phyloP scores from a whole-genome alignment of 2,888 invertebrate species.

The Disparrhopalites patrizii region DNA sequence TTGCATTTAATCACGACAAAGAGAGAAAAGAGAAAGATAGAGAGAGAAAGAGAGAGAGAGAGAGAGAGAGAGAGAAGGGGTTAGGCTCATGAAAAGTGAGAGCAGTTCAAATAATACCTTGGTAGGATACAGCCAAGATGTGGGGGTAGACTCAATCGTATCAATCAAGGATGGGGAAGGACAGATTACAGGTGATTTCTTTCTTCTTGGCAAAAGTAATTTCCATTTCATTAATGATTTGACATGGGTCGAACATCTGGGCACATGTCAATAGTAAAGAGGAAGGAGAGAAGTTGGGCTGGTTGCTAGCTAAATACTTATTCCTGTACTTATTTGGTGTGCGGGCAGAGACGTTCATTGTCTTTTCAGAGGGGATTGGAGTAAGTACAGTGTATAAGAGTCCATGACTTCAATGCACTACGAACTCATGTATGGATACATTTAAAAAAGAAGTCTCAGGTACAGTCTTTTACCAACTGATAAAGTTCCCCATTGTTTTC shows the following conservation, averaged over 20 bases:
- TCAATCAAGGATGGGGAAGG: not conserved
- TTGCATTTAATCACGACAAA: too few relatives aligned
- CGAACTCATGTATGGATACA: too few relatives aligned
- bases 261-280: conserved; percentile 7
- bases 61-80: not conserved
- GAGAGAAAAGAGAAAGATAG: not conserved
- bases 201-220: not conserved
- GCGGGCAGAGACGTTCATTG: conserved; percentile 26
- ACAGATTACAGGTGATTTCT: not conserved
- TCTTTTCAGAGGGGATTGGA: not conserved
- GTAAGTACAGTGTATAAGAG: not conserved
- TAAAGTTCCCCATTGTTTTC: conserved; percentile 27
- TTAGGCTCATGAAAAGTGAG: not conserved
- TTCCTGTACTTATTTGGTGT: too few relatives aligned
- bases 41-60: not conserved
- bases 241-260: not conserved
- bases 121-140: not conserved
- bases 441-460: too few relatives aligned
- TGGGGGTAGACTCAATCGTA: not conserved
- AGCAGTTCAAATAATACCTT: not conserved
- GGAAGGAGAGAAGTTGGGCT: not conserved
- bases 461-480: conserved; percentile 13
- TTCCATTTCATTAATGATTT: conserved; percentile 9
- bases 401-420: too few relatives aligned
- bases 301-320: too few relatives aligned